Evolutionary conservation across 1,140 invertebrate species (phyloP), one percentile per base, ranked within the genome.

Genomic region (Harlomillsia oculata): DNA sequence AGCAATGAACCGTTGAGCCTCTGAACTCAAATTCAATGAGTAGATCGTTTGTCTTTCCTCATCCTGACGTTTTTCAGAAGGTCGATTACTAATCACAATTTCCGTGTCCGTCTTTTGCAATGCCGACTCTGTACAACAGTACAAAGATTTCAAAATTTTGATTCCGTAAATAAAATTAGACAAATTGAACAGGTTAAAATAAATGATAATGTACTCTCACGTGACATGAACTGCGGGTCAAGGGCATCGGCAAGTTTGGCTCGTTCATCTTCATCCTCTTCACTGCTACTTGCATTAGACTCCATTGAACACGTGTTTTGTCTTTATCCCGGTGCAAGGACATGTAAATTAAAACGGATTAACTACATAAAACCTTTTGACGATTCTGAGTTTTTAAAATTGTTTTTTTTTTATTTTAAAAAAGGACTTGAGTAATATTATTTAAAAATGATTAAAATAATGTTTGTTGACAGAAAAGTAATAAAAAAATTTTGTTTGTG

Each of bases 1-100:
- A 1, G 59, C 53, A 43, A 64, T 37, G 34, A 64, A 64, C 11
- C 56, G 41, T 46, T 61, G 50, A 28, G 26, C 45, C 5, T 60
- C 58, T 4, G 49, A 44, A 0, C 53, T 50, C 13, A 64, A n/a
- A 14, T 59, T 25, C 20, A 61, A 3, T 16, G 52, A 34, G 39
- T 60, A 25, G 2, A 52, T 2, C 1, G 39, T 14, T 21, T 37
- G 44, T 13, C 34, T 49, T 44, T 14, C 36, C 28, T 41, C 4
- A 28, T 36, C 16, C 20, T 41, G 23, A 32, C 26, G 8, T 8
- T 44, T 48, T 54, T 52, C 36, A 21, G 39, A 28, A 5, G 11
- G n/a, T n/a, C 2, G 26, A 2, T 5, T 5, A n/a, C 29, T 26
- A 29, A 32, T 6, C 14, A 29, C 21, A 5, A 14, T 2, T 18